phyloP scores from a whole-genome alignment of 2,888 invertebrate species.

The Metalampra italica region DNA sequence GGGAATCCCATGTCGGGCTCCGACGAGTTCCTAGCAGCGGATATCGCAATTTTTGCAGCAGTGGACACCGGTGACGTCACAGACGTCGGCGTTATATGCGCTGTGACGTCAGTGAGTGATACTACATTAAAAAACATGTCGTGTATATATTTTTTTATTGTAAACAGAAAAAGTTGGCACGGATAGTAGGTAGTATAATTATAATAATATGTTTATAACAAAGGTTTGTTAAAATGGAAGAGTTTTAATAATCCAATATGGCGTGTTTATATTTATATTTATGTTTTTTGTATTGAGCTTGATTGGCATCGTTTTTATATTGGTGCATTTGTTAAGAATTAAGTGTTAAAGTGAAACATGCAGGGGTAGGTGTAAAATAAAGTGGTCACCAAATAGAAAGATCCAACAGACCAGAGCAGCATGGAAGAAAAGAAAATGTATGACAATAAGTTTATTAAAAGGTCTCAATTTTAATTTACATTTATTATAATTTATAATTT shows the following conservation, averaged over 20 bases:
- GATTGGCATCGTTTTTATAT: slow-evolving; percentile 67
- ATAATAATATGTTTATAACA: slow-evolving; percentile 25
- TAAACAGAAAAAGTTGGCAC: slow-evolving; percentile 54
- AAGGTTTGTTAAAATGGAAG: slow-evolving; percentile 59
- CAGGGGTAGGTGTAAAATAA: slow-evolving; percentile 1
- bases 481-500: too few relatives aligned
- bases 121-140: slow-evolving; percentile 40
- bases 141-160: slow-evolving; percentile 47
- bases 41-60: slow-evolving; percentile 51
- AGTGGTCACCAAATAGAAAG: slow-evolving; percentile 63
- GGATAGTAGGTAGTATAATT: slow-evolving; percentile 20
- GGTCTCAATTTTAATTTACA: background rate
- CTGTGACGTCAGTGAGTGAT: slow-evolving; percentile 76
- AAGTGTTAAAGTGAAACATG: slow-evolving; percentile 17
- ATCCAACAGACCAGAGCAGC: slow-evolving; percentile 72
- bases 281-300: slow-evolving; percentile 75
- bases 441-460: slow-evolving; percentile 60
- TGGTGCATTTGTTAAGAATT: slow-evolving; percentile 50
- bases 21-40: slow-evolving; percentile 50
- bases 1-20: slow-evolving; percentile 83
- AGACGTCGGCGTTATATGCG: slow-evolving; percentile 72
- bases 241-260: slow-evolving; percentile 64
- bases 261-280: slow-evolving; percentile 73
- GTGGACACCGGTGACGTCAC: slow-evolving; percentile 68
- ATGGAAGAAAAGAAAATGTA: slow-evolving; percentile 65